Evolutionary conservation across 2,113 vertebrate species (phyloP).

Genomic region (Cephalopholis sonnerati): DNA sequence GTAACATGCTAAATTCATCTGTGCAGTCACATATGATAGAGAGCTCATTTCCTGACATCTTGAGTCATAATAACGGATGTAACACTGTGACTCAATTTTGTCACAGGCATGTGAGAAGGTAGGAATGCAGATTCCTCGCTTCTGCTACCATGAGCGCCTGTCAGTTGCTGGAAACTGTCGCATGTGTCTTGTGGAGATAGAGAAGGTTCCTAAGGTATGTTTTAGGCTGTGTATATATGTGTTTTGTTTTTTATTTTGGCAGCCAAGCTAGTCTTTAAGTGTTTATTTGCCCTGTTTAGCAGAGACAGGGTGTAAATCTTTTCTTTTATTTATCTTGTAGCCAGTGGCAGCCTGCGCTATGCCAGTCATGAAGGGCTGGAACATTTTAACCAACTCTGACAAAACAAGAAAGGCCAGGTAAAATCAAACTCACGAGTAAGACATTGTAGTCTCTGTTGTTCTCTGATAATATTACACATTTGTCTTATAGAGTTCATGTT

Average conservation of each 20-base stretch:
- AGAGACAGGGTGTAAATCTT: too few relatives aligned
- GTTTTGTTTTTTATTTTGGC: not conserved
- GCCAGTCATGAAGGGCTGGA: constrained; percentile 99
- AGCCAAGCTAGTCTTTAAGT: not conserved
- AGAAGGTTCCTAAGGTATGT: constrained; percentile 94
- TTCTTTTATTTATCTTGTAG: constrained; percentile 74
- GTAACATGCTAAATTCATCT: constrained; percentile 74
- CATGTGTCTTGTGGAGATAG: constrained; percentile 98
- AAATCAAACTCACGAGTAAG: not conserved
- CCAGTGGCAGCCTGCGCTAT: constrained; percentile 97
- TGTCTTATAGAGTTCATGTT: not conserved
- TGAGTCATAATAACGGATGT: not conserved
- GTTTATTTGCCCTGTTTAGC: not conserved
- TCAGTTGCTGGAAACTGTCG: constrained; percentile 97
- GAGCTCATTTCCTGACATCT: not conserved
- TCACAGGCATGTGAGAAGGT: constrained; percentile 93
- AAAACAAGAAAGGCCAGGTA: constrained; percentile 97
- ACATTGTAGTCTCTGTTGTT: not conserved
- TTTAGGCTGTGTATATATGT: not conserved
- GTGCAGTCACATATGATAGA: not conserved
- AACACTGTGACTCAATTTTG: constrained; percentile 31
- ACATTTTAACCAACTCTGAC: constrained; percentile 95
- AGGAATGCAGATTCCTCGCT: constrained; percentile 96
- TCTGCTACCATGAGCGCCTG: constrained; percentile 96
- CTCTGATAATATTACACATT: not conserved